Evolutionary conservation across 2,797 vertebrate species (phyloP).

Genomic region (Agapornis canus): DNA sequence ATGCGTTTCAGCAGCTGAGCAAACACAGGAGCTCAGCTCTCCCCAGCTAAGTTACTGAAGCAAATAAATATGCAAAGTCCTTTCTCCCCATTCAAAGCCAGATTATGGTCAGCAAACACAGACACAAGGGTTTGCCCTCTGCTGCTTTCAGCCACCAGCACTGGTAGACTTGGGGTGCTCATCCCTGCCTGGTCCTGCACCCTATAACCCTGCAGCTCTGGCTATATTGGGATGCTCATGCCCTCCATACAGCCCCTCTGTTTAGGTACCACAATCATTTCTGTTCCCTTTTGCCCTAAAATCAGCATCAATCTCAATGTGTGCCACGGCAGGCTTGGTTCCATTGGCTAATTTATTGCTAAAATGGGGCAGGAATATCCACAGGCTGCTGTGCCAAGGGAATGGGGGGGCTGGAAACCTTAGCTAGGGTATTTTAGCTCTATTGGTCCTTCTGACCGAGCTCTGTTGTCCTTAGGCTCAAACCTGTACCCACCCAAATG

Average conservation of each 20-base stretch:
- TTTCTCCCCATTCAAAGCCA: neutral
- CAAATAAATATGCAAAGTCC: neutral
- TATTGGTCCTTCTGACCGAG: neutral
- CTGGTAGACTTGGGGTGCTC: rapidly evolving
- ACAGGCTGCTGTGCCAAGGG: neutral
- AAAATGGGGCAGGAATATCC: neutral
- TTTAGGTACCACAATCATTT: neutral
- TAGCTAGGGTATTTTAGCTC: neutral
- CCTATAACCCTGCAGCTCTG: neutral
- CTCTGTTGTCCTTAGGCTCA: neutral
- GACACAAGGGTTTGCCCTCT: neutral
- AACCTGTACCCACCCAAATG: neutral
- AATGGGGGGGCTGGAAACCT: neutral
- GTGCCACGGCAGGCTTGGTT: neutral
- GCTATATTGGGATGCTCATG: neutral
- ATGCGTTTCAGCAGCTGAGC: neutral
- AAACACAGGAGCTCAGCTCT: neutral
- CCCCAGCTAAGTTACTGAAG: neutral
- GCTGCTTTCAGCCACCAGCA: neutral
- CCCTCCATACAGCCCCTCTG: neutral
- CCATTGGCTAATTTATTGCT: neutral
- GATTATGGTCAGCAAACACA: neutral
- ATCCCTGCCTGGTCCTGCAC: rapidly evolving
- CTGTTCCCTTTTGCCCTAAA: neutral
- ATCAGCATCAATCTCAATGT: rapidly evolving